These are phyloP conservation scores for Zeugodacus cucurbitae DNA, from an alignment of 1,140 invertebrate genomes.

Conservation along the genomic window DNA sequence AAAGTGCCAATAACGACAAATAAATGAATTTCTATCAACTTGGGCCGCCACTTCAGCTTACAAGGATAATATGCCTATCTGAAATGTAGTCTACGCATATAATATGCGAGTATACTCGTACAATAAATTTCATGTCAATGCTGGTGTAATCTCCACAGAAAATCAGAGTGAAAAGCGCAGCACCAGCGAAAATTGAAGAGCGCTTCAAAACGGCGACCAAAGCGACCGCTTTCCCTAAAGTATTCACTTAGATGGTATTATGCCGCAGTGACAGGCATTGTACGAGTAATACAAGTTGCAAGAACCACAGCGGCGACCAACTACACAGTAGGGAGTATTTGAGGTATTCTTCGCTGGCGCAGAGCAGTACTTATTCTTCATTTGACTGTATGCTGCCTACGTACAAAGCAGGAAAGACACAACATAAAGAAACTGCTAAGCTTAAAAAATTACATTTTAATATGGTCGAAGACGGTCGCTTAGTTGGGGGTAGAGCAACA, in stretches of 20 bases:
- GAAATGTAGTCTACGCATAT: neutral
- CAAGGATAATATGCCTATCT: neutral
- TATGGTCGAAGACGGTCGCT: neutral
- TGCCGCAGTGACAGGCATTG: neutral
- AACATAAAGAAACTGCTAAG: neutral
- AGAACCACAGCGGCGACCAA: neutral
- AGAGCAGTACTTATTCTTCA: neutral
- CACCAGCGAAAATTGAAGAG: neutral
- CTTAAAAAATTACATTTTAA: slow-evolving; percentile 27
- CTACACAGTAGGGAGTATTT: neutral
- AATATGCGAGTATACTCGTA: neutral
- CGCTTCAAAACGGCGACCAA: neutral
- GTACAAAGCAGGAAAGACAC: neutral
- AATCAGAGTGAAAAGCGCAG: neutral
- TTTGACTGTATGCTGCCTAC: neutral
- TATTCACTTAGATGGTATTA: slow-evolving; percentile 21
- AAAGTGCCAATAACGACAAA: neutral
- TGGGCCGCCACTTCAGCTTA: neutral
- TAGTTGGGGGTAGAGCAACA: neutral
- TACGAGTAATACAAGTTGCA: neutral
- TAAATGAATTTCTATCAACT: slow-evolving; percentile 5
- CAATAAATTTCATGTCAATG: neutral
- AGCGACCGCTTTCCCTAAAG: neutral
- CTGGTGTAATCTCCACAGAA: neutral
- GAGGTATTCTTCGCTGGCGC: neutral